Evolutionary conservation across 2,113 vertebrate genomes (phyloP), one percentile per base, ranked within the genome.

Genomic region (Corynorhinus townsendii): DNA sequence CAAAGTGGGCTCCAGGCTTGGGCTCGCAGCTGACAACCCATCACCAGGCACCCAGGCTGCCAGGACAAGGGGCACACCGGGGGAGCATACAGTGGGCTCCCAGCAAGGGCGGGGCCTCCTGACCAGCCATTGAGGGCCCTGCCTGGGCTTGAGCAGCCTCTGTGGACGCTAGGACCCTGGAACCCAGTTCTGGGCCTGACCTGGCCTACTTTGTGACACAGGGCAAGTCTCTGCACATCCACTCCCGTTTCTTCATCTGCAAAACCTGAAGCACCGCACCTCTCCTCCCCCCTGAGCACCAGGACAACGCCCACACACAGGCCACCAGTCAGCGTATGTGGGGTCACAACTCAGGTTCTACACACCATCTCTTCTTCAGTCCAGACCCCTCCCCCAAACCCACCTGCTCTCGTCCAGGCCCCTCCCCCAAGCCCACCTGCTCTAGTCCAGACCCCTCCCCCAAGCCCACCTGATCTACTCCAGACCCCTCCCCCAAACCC

Each of bases 1-100:
- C 71, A 86, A 94, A 86, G 93, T 92, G 69, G 92, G 43, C 73
- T 80, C 62, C 72, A 93, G 90, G 81, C 90, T 88, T 15, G 7
- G 86, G 83, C 76, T 91, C 96, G 76, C 62, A 26, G 85, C 66
- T 84, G 88, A 94, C 88, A 69, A 72, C 71, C 20, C 12, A 3
- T 73, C 66, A 16, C 4, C 33, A 1, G 38, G 83, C 56, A 9
- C 47, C 0, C 66, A 59, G 49, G 75, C 38, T 6, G n/a, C 72
- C 5, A 11, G 33, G 33, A 45, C 62, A 11, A 1, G 5, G 16
- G 56, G 22, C 35, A 22, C 0, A 0, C 7, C 5, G n/a, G 40
- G 17, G 47, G 1, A 66, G 54, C 5, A 0, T 0, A 4, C 12
- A 35, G 30, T 14, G 5, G 10, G 47, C 52, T 80, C 73, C 22